These are phyloP conservation scores for Tenthredo livida DNA, from an alignment of 2,888 invertebrate genomes.

Conservation along the genomic window DNA sequence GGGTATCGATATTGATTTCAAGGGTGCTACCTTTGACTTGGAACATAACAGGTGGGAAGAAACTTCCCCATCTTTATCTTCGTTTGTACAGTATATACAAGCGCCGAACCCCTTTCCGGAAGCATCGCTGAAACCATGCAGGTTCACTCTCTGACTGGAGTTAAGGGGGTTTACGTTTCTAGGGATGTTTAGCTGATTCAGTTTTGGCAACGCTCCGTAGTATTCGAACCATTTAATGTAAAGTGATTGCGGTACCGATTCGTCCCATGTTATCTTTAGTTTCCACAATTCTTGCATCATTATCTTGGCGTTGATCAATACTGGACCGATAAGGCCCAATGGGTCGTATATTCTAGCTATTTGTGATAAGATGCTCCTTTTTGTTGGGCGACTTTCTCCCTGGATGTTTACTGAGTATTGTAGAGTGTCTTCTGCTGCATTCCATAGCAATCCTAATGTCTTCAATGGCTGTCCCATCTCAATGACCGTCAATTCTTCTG, in stretches of 20 bases:
- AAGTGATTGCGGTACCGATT: not conserved
- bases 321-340: conserved; percentile 56
- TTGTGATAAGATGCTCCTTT: conserved; percentile 54
- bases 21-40: conserved; percentile 58
- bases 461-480: conserved; percentile 55
- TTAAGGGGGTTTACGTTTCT: conserved; percentile 21
- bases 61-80: not conserved
- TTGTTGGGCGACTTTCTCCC: conserved; percentile 3
- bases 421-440: conserved; percentile 53
- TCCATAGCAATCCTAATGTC: conserved; percentile 58
- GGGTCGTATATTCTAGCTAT: conserved; percentile 60
- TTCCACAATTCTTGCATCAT: not conserved
- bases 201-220: conserved; percentile 49
- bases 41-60: conserved; percentile 55
- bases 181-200: conserved; percentile 53
- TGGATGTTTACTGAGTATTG: conserved; percentile 53
- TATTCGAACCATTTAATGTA: not conserved
- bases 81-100: conserved; percentile 15
- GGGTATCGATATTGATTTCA: conserved; percentile 56
- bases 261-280: not conserved
- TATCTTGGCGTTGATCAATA: conserved; percentile 48
- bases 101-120: conserved; percentile 53
- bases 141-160: not conserved
- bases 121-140: conserved; percentile 55
- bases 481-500: conserved; percentile 52